These are phyloP conservation scores for Drosophila anceps DNA, from an alignment of 2,888 invertebrate genomes.

Conservation along the genomic window DNA sequence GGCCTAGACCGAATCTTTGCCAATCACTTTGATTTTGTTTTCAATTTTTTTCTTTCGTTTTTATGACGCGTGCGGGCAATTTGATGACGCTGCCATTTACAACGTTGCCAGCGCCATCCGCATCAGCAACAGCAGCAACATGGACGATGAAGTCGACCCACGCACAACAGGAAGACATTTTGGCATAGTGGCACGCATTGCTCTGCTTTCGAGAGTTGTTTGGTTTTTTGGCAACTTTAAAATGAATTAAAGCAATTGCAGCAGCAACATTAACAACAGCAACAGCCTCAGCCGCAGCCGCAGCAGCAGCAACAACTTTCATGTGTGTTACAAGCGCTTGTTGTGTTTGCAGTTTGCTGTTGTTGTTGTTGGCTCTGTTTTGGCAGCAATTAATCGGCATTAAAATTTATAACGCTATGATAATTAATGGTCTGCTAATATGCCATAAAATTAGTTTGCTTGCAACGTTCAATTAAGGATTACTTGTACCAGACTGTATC, in stretches of 20 bases:
- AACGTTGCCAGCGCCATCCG: slow-evolving; percentile 17
- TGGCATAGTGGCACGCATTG: slow-evolving; percentile 58
- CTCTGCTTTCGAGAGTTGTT: slow-evolving; percentile 32
- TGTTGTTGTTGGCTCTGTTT: slow-evolving; percentile 61
- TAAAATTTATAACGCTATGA: slow-evolving; percentile 76
- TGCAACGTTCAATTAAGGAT: slow-evolving; percentile 78
- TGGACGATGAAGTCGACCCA: slow-evolving; percentile 38
- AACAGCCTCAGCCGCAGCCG: slow-evolving; percentile 13
- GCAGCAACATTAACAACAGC: slow-evolving; percentile 2
- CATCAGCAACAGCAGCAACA: slow-evolving; percentile 19
- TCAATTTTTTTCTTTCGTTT: slow-evolving; percentile 39
- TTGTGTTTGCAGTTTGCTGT: slow-evolving; percentile 53
- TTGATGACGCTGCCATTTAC: slow-evolving; percentile 53
- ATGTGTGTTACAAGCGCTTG: slow-evolving; percentile 52
- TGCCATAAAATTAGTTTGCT: slow-evolving; percentile 77
- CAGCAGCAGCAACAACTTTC: slow-evolving; percentile 48
- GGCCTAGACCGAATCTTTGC: slow-evolving; percentile 5
- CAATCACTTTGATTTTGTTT: slow-evolving; percentile 17
- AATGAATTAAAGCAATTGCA: slow-evolving; percentile 37
- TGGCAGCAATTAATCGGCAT: slow-evolving; percentile 80
- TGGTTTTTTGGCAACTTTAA: slow-evolving; percentile 21
- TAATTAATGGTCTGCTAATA: slow-evolving; percentile 79
- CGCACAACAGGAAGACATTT: slow-evolving; percentile 63
- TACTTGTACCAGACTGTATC: slow-evolving; percentile 57
- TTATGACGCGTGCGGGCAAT: slow-evolving; percentile 71